Percentiles rank a stretch among this genome's conserved stretches.
Conservation (phyloP, 2,797 vertebrate species). For the Spondyliosoma cantharus region DNA sequence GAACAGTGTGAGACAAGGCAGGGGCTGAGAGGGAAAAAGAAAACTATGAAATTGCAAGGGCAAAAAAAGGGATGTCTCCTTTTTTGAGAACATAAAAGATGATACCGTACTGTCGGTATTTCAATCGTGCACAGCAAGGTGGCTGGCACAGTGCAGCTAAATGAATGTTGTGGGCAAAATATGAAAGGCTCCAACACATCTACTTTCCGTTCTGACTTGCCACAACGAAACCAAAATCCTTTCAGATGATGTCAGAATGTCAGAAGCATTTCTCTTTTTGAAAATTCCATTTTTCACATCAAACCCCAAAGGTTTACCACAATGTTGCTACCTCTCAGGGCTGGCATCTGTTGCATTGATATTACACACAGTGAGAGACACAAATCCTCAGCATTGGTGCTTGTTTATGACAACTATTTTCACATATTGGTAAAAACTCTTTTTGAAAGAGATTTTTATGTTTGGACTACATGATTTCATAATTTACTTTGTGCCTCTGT, state of each 20-base stretch:
- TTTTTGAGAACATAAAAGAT: slow-evolving; percentile 43
- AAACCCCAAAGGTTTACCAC: slow-evolving; percentile 9
- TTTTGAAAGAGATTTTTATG: neutral
- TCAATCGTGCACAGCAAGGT: slow-evolving; percentile 42
- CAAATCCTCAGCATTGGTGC: neutral
- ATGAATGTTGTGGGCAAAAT: slow-evolving; percentile 47
- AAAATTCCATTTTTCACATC: slow-evolving; percentile 24
- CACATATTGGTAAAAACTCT: neutral
- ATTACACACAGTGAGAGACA: slow-evolving; percentile 1
- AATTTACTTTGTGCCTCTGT: neutral
- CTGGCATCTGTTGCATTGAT: neutral
- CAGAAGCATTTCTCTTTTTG: slow-evolving; percentile 28
- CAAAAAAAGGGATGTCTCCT: slow-evolving; percentile 24
- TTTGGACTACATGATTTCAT: neutral
- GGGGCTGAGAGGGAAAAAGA: neutral
- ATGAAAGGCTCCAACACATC: slow-evolving; percentile 35
- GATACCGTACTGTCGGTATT: slow-evolving; percentile 22
- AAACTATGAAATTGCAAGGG: slow-evolving; percentile 4
- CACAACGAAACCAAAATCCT: slow-evolving; percentile 41
- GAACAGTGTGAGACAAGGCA: neutral
- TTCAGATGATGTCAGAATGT: slow-evolving; percentile 49
- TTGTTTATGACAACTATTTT: neutral
- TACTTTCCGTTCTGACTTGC: slow-evolving; percentile 24
- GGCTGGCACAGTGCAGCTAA: slow-evolving; percentile 36
- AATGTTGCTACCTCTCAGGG: neutral